Percentiles rank a stretch among this genome's conserved stretches.
Conservation (phyloP, 1,140 invertebrate genomes). For the Drosophila takahashii region DNA sequence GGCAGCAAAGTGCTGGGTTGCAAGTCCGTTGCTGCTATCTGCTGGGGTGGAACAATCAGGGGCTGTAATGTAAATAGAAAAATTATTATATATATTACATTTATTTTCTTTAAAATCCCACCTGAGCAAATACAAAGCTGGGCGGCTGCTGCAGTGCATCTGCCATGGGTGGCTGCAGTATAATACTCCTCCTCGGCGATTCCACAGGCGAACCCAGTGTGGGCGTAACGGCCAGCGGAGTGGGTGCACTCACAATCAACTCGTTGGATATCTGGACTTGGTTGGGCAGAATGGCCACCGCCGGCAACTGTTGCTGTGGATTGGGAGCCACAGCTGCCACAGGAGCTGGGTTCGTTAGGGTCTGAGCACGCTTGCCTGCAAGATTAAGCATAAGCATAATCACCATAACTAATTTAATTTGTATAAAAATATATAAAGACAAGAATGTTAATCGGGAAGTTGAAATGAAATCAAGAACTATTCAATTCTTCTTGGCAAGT, state of each 20-base stretch:
- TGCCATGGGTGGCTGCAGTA: slow-evolving; percentile 85
- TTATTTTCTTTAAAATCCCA: slow-evolving; percentile 3
- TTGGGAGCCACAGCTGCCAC: slow-evolving; percentile 3
- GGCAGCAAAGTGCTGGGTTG: slow-evolving; percentile 41
- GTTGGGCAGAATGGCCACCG: slow-evolving; percentile 52
- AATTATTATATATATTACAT: background rate
- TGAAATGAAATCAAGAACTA: background rate
- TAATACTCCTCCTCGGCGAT: slow-evolving; percentile 85
- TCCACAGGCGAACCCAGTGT: slow-evolving; percentile 58
- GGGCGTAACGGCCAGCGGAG: slow-evolving; percentile 21
- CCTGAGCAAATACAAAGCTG: slow-evolving; percentile 69
- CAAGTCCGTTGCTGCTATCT: slow-evolving; percentile 9
- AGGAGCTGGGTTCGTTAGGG: slow-evolving; percentile 57
- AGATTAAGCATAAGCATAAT: slow-evolving; percentile 22
- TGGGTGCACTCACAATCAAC: slow-evolving; percentile 1
- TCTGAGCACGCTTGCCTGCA: slow-evolving; percentile 73
- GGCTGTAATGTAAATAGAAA: slow-evolving; percentile 30
- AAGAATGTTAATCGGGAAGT: background rate
- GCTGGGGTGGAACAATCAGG: slow-evolving; percentile 47
- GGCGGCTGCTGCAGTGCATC: slow-evolving; percentile 81
- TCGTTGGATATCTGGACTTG: slow-evolving; percentile 21
- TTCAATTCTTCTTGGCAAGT: slow-evolving; percentile 51
- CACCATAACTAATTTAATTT: slow-evolving; percentile 32
- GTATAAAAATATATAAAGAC: slow-evolving; percentile 27
- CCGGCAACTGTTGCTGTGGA: slow-evolving; percentile 44